Evolutionary conservation across 2,888 invertebrate species (phyloP), one percentile per base, ranked within the genome.

Genomic region (Polymixis lichenea): DNA sequence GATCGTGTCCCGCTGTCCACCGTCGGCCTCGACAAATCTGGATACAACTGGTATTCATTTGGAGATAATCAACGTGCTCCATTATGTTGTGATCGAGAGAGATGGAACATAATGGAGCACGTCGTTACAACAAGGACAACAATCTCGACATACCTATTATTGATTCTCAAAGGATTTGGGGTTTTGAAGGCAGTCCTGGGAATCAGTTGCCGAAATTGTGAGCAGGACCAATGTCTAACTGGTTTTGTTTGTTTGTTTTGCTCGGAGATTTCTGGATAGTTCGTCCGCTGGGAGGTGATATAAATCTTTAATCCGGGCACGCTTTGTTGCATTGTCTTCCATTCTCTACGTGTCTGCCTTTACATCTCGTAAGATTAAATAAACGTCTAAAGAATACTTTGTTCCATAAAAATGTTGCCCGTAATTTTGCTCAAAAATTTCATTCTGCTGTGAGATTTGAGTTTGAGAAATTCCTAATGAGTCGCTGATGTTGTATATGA

Each of bases 31-130:
- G 93, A 73, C 76, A 68, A 85, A 92, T 93, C 95, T 93, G 92
- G 95, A 91, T 89, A 83, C 78, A 94, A 95, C 95, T 91, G 91
- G 95, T 94, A 93, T 93, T 93, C 93, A 95, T 95, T 94, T 92
- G 91, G 86, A 91, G 91, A 92, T 94, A 94, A 94, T 94, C 90
- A 92, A 86, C 84, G 86, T 79, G 72, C 75, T 70, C 73, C 79
- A 75, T 67, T 78, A 87, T 75, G 79, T n/a, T n/a, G n/a, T n/a
- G n/a, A n/a, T n/a, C n/a, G n/a, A n/a, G n/a, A n/a, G n/a, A n/a
- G n/a, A n/a, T n/a, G n/a, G n/a, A n/a, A n/a, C n/a, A n/a, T n/a
- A n/a, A n/a, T n/a, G n/a, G n/a, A n/a, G n/a, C n/a, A n/a, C n/a
- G n/a, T n/a, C 43, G 67, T 78, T 43, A 62, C 32, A 72, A 87